Evolutionary conservation across 35 echinoderm and acorn worm genomes (phyloP), one percentile per base, ranked within the genome.

Genomic region (Hemicentrotus pulcherrimus): DNA sequence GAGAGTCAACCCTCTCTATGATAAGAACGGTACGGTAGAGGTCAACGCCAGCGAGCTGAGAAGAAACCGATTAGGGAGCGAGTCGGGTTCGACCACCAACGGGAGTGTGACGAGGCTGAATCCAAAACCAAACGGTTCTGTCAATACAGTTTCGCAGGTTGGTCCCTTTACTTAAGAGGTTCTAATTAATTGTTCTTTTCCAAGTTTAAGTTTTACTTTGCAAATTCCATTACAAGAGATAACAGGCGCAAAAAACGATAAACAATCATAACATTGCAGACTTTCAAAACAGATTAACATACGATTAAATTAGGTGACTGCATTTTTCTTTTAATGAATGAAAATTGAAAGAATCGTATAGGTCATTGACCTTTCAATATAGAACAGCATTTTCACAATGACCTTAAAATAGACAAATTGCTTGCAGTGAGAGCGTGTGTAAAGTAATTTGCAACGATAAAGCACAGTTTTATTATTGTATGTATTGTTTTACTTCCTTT

Each of bases 1-100:
- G 91, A 95, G 95, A 85, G 95, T 98, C 24, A 98, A 98, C 18
- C 97, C 97, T 9, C 95, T 98, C 9, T 98, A 98, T 31, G 97
- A 96, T 14, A 92, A 96, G 41, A 90, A 95, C 85, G 96, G 96
- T 19, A 98, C 95, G 14, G 88, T 96, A 14, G 94, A 94, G 55
- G 94, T 96, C 28, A 33, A 86, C 15, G 86, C 96, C 41, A 91
- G 88, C 86, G 94, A 94, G 32, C 94, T 85, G 61, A 91, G 96
- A 94, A 87, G 86, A 31, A 88, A 46, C n/a, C 35, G 35, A 28
- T 31, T 24, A 32, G 52, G 47, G 45, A 91, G 16, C 50, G 50
- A 88, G 87, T 86, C 18, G 94, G 86, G 31, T 4, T 71, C 55
- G 47, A 22, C 31, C 24, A 70, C 31, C 2, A 94, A 33, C 32